These are phyloP conservation scores for Tinea semifulvella DNA, from an alignment of 2,888 invertebrate species.

Conservation along the genomic window DNA sequence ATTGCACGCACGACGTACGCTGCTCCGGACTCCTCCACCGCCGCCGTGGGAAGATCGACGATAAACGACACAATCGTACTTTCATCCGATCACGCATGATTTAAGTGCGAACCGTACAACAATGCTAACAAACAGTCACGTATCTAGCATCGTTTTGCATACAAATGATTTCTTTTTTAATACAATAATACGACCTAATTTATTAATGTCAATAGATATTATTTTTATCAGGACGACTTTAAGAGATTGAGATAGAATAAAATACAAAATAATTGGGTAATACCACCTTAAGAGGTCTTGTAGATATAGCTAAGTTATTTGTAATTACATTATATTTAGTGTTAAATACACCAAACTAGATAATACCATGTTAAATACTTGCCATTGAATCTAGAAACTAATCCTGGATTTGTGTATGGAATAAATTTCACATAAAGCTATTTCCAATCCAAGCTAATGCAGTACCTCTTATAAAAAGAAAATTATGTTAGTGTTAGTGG, in stretches of 20 bases:
- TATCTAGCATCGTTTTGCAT: conserved; percentile 21
- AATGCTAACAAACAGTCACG: conserved; percentile 32
- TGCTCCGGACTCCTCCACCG: conserved; percentile 2
- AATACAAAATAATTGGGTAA: no score
- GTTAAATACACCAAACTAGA: no score
- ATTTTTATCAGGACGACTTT: no score
- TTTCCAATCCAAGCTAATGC: no score
- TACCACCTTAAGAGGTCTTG: no score
- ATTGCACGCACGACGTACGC: conserved; percentile 6
- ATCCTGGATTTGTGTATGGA: no score
- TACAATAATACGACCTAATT: conserved; percentile 19
- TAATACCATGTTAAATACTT: no score
- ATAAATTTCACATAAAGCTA: no score
- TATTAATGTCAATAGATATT: conserved; percentile 19
- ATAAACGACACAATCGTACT: conserved; percentile 46
- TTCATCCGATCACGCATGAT: conserved; percentile 59
- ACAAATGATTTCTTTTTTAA: conserved; percentile 18
- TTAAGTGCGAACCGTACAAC: conserved; percentile 50
- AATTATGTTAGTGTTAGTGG: neutral
- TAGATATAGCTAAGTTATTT: no score
- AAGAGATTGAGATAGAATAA: no score
- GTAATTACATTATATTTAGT: no score
- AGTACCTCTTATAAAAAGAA: neutral
- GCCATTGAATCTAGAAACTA: no score
- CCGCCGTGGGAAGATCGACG: conserved; percentile 47